Evolutionary conservation across 1,140 invertebrate species (phyloP), one percentile per base, ranked within the genome.

Genomic region (Trinorchestia longiramus): DNA sequence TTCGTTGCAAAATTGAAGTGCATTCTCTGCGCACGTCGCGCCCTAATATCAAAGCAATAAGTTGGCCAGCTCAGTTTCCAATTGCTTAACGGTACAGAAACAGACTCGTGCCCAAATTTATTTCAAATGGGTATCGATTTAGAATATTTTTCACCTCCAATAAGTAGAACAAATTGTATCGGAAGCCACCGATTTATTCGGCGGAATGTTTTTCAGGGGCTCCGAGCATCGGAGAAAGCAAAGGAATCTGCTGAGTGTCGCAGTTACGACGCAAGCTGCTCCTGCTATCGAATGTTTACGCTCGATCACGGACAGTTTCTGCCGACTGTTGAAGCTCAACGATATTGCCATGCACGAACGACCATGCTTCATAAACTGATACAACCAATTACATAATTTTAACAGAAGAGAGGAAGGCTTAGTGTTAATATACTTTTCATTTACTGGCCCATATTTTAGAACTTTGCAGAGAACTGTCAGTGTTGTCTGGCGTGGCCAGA

Each of bases 81-180:
- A 77, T 77, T 77, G 62, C 62, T 77, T 77, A 77, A 77, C 62
- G 62, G 62, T 77, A 91, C 88, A 91, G 41, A 91, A 42, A 91
- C 88, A 91, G 88, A 91, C 88, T 91, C 88, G 88, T 42, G 88
- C 88, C 43, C 41, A 42, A 91, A 91, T 91, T 91, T 91, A 91
- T 91, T 91, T 91, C 88, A 91, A 91, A 91, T 91, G 88, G 88
- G 88, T 43, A 91, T 91, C 88, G 88, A 91, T 91, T 91, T 43
- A 91, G 88, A 91, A 91, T 91, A 91, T 91, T 91, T 91, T 91
- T 91, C 88, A 91, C 88, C 88, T 91, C 88, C 88, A 91, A 91
- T 91, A 91, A 91, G 88, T 91, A 91, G 88, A 91, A 91, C 88
- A 91, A 91, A 91, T 91, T 91, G 88, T 91, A 91, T 91, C 88